A percentile compares a stretch with the other conserved stretches of the same genome.
These are phyloP conservation scores for Hydrozoanthus tunicans DNA, from an alignment of 64 coral and sea anemone genomes.

Conservation along the genomic window DNA sequence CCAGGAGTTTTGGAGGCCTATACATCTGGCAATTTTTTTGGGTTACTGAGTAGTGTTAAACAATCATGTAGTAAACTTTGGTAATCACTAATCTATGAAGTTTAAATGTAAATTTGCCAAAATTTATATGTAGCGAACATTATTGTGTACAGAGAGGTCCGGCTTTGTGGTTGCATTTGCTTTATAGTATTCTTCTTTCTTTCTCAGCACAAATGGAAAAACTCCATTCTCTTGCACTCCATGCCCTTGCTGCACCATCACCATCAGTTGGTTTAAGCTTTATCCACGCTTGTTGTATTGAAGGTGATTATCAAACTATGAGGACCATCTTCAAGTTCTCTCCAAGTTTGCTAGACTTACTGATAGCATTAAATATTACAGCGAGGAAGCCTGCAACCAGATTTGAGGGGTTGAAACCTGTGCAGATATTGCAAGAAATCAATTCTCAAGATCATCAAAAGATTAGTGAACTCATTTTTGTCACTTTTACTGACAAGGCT, in stretches of 20 bases:
- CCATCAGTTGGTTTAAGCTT: not conserved
- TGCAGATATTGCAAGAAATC: conserved; percentile 4
- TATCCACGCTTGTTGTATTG: conserved; percentile 26
- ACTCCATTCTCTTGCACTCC: conserved; percentile 31
- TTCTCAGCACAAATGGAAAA: conserved; percentile 12
- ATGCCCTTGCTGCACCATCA: not conserved
- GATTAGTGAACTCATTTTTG: conserved; percentile 19
- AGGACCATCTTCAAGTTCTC: conserved; percentile 37
- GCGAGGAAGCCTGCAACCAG: not conserved
- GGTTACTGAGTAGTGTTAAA: too few relatives aligned
- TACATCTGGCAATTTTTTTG: too few relatives aligned
- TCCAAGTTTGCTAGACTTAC: conserved; percentile 5
- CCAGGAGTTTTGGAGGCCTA: too few relatives aligned
- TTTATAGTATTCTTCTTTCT: too few relatives aligned
- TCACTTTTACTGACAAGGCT: not conserved
- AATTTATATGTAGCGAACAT: too few relatives aligned
- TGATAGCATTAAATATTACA: conserved; percentile 24
- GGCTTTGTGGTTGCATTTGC: too few relatives aligned
- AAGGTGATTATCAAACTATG: conserved; percentile 20
- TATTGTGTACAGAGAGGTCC: too few relatives aligned
- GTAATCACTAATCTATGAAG: too few relatives aligned
- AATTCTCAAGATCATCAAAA: not conserved
- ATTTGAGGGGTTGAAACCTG: conserved; percentile 32
- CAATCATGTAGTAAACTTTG: too few relatives aligned
- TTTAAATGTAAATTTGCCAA: too few relatives aligned